Evolutionary conservation across 1,140 invertebrate species (phyloP).

Genomic region (Drosophila bocki): DNA sequence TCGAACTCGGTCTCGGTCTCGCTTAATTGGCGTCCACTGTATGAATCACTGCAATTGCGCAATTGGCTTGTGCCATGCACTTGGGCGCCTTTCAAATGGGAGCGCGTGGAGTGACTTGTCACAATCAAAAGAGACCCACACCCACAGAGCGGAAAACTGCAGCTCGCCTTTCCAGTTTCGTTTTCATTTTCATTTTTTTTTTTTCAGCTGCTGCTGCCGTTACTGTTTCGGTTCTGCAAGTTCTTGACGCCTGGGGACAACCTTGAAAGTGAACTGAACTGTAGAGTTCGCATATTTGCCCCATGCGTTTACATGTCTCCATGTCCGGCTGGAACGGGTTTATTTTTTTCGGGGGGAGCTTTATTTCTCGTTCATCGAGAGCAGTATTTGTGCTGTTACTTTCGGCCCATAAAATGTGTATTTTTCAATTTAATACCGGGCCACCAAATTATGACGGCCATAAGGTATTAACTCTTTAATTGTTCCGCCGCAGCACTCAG

Average conservation of each 20-base stretch:
- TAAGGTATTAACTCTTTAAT: conserved; percentile 26
- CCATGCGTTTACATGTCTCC: conserved; percentile 53
- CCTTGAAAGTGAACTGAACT: conserved; percentile 74
- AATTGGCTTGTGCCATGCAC: conserved; percentile 71
- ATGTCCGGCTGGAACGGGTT: conserved; percentile 50
- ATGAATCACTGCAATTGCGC: conserved; percentile 75
- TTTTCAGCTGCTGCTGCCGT: conserved; percentile 20
- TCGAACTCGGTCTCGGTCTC: background rate
- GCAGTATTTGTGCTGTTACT: conserved; percentile 44
- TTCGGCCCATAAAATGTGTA: conserved; percentile 33
- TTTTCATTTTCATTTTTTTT: conserved; percentile 30
- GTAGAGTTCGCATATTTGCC: conserved; percentile 49
- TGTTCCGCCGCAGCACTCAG: conserved; percentile 11
- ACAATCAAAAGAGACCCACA: conserved; percentile 50
- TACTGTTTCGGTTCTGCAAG: conserved; percentile 62
- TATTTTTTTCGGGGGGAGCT: conserved; percentile 3
- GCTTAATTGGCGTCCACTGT: conserved; percentile 59
- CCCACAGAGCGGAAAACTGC: conserved; percentile 26
- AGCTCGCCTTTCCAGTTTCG: conserved; percentile 27
- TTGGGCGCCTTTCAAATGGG: conserved; percentile 63
- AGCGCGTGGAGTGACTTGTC: conserved; percentile 58
- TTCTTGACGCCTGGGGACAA: conserved; percentile 60
- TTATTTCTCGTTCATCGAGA: conserved; percentile 28
- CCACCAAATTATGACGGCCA: conserved; percentile 25
- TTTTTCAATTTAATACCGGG: conserved; percentile 16